These are phyloP conservation scores for Euglossa dilemma DNA, from an alignment of 1,140 invertebrate genomes.

Conservation along the genomic window DNA sequence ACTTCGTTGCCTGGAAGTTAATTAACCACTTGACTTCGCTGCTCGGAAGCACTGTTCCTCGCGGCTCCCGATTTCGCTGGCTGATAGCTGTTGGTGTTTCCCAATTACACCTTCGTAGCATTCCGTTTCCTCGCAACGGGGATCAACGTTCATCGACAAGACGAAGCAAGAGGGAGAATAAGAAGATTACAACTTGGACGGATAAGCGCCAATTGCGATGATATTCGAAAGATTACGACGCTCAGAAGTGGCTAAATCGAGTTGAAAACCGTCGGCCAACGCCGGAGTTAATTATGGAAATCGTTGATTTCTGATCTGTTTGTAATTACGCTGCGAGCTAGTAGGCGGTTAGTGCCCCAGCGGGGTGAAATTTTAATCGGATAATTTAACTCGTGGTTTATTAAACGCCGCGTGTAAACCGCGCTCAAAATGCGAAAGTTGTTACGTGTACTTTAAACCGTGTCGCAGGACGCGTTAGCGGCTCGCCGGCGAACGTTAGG, in stretches of 20 bases:
- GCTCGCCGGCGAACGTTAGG: background rate
- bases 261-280: too few species aligned
- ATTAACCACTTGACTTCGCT: constrained; percentile 1
- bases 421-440: background rate
- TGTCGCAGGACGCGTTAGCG: background rate
- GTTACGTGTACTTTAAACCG: background rate
- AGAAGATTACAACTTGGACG: background rate
- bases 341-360: background rate
- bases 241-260: background rate
- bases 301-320: background rate
- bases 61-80: background rate
- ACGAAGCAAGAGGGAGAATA: background rate
- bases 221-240: background rate
- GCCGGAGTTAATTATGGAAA: background rate
- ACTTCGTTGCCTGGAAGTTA: background rate
- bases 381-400: background rate
- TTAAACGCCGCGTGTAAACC: background rate
- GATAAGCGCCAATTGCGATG: background rate
- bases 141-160: background rate
- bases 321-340: background rate
- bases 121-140: background rate
- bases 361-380: background rate
- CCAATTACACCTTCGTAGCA: background rate
- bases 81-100: background rate
- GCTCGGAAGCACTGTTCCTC: background rate